Evolutionary conservation across 2,113 vertebrate genomes (phyloP), one percentile per base, ranked within the genome.

Genomic region (Tragelaphus imberbis): DNA sequence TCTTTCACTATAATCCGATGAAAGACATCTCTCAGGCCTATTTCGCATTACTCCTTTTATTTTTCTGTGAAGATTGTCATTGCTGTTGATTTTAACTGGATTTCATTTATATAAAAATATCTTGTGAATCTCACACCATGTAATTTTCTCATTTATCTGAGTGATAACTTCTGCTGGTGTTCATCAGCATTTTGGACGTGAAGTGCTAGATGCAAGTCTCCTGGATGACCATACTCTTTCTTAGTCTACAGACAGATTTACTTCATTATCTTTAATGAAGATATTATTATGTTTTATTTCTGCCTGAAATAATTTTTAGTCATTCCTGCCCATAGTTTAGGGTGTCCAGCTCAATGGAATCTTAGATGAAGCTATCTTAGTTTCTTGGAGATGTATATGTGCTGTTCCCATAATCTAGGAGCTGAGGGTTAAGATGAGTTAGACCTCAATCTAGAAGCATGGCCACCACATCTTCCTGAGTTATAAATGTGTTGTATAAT

Each of bases 251-350:
- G 49, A 40, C 30, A 91, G 21, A 88, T 28, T n/a, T 3, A 58
- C 30, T 68, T 94, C 15, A 40, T 94, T 94, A 81, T 86, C 17
- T 87, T 91, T 40, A 71, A 71, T 71, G n/a, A 71, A 23, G 19
- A 40, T 71, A 71, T 71, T n/a, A 71, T 71, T 40, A 71, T 40
- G n/a, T 2, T 40, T 71, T 71, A 71, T 71, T 40, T 40, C 40
- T 75, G 47, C 80, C 47, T 84, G 81, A 95, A 92, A 84, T 94
- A 33, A 94, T 27, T 92, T 65, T 81, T 85, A 95, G 91, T 91
- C 81, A 94, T 44, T 88, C n/a, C 27, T 92, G 36, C 63, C 88
- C 59, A 94, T 65, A 27, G 53, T 79, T 56, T 17, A 71, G 6
- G 7, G 12, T 19, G 11, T 53, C 63, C 47, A 88, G 75, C 53